Evolutionary conservation across 1,140 invertebrate species (phyloP), one percentile per base, ranked within the genome.

Genomic region (Ceratina australensis): DNA sequence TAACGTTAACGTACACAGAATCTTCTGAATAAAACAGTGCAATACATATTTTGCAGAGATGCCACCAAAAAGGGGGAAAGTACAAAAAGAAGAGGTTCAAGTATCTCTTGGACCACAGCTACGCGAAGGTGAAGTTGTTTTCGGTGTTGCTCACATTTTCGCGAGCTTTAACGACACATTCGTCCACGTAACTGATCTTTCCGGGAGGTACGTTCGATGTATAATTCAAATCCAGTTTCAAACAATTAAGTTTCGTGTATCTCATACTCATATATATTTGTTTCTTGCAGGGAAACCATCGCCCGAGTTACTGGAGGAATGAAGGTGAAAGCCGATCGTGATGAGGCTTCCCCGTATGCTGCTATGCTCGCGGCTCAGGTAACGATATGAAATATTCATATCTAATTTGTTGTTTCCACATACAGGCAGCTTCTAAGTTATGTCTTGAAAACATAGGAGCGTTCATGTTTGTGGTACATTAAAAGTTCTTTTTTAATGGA

Each of bases 321-420:
- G 99, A 99, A 99, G 94, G 99, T 99, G 0, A 99, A 99, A 93
- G 99, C 99, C 88, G 99, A 99, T 94, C 95, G 99, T 94, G 99
- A 99, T 94, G 99, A 99, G 93, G 97, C 98, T 86, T 99, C 98
- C 42, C 99, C 99, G 18, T 99, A 99, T 90, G 99, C 99, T 90
- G 99, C 99, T 96, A 99, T 99, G 99, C 98, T 99, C 93, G 99
- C 99, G 90, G 98, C 99, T 83, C 99, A 99, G 94, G 96, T 97
- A 93, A 90, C 81, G 13, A 18, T 18, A n/a, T 16, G n/a, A 57
- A n/a, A 18, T 47, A 12, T 18, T 52, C 18, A 69, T 4, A 24
- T 26, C 24, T 22, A 13, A 56, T 65, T 4, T n/a, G 5, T 20
- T 64, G 3, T 79, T 54, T 60, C 85, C 89, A 90, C 81, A 86